A percentile compares a stretch with the other conserved stretches of the same genome.
Evolutionary conservation across 2,113 vertebrate genomes (phyloP).

Genomic region (Meles meles): DNA sequence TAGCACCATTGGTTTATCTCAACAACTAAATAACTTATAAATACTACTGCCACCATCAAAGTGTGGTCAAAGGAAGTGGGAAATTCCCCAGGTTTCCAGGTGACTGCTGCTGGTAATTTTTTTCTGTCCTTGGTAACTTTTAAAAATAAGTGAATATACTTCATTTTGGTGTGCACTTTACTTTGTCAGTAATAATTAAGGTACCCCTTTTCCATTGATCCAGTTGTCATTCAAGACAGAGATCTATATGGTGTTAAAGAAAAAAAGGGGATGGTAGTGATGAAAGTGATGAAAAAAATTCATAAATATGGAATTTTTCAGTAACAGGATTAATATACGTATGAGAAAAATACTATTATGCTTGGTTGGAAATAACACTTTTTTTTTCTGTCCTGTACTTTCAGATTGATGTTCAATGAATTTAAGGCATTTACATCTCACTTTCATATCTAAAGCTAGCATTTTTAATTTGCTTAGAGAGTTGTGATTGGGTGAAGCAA

Average conservation of each 20-base stretch:
- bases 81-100: conserved; percentile 33
- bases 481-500: conserved; percentile 47
- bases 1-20: conserved; percentile 12
- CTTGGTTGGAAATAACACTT: neutral
- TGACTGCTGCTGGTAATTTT: conserved; percentile 35
- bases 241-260: neutral
- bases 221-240: neutral
- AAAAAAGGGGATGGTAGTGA: neutral
- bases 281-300: neutral
- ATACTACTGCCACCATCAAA: neutral
- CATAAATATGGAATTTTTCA: neutral
- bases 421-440: neutral
- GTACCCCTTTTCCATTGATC: conserved; percentile 6
- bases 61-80: conserved; percentile 15
- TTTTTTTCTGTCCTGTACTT: neutral
- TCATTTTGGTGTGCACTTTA: conserved; percentile 5
- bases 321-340: conserved; percentile 8
- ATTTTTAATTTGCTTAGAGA: conserved; percentile 32
- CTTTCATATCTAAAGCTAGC: conserved; percentile 5
- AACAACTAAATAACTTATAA: neutral
- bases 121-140: neutral
- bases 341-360: neutral
- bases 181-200: neutral
- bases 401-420: conserved; percentile 12
- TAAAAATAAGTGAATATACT: neutral